A percentile compares a stretch with the other conserved stretches of the same genome.
Conservation (phyloP, 2,797 vertebrate species). For the Clamator glandarius region DNA sequence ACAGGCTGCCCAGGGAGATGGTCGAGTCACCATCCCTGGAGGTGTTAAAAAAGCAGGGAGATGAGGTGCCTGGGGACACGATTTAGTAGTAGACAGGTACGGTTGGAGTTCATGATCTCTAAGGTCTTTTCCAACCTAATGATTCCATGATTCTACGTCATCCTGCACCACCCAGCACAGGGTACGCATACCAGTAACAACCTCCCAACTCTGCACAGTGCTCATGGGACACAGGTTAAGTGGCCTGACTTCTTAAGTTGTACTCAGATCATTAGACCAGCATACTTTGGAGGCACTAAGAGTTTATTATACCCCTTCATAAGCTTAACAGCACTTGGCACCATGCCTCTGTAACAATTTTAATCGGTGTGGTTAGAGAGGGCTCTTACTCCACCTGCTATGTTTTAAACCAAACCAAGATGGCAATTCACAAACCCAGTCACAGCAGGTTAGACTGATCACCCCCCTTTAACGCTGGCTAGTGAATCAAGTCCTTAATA, state of each 20-base stretch:
- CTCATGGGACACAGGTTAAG: neutral
- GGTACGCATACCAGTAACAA: rapidly evolving
- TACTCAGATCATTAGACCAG: neutral
- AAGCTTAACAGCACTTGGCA: neutral
- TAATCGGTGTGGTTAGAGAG: neutral
- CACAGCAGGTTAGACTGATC: neutral
- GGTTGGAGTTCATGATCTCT: too few relatives aligned
- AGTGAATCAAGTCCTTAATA: neutral
- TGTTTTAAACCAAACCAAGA: neutral
- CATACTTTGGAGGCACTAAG: neutral
- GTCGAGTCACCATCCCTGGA: too few relatives aligned
- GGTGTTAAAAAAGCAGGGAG: too few relatives aligned
- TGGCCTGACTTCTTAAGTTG: neutral
- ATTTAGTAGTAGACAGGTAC: too few relatives aligned
- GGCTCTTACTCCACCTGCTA: neutral
- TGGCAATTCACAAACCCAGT: neutral
- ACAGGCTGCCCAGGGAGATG: too few relatives aligned
- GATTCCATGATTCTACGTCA: neutral
- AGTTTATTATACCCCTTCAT: neutral
- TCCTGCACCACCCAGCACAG: neutral
- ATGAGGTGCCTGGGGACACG: too few relatives aligned
- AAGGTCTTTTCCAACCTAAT: too few relatives aligned
- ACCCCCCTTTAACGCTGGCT: neutral
- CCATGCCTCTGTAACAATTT: neutral
- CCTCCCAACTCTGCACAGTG: neutral